Base-by-base conservation (phyloP, 2,113 vertebrate genomes). In the Nicator chloris region DNA sequence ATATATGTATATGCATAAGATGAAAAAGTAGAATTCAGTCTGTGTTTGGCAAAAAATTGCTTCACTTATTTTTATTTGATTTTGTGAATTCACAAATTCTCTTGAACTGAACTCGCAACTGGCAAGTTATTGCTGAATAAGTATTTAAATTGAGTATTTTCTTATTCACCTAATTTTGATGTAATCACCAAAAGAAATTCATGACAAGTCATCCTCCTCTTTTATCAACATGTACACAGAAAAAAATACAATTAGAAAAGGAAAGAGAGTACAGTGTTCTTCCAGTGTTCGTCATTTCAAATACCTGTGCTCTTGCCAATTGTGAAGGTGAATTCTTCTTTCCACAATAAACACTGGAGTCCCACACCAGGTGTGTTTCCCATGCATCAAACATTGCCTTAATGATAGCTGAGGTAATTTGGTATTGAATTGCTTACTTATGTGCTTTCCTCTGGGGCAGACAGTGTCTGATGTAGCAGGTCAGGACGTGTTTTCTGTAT, bases 321-420 rank as follows among this genome's bases (percentile, higher is more conserved):
- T 68, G 49, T 60, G 84, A 94, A 65, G 26, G 49, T 65, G 80
- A 66, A 76, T 86, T 75, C 56, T 82, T 73, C 57, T 80, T 87
- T 53, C 73, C 23, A 8, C 83, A 42, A 28, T 75, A 33, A 83
- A 49, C 63, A 90, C 27, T 20, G 26, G 24, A 75, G 37, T 68
- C 40, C 73, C 45, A 64, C 18, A 60, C 37, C 40, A 93, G 66
- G 53, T 76, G 64, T 57, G 69, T 78, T 94, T 92, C 69, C 69
- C 49, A 47, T 72, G 87, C 69, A 75, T 93, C 65, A 93, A 24
- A 60, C 61, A 76, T 69, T 28, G 50, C 42, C 31, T 81, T 86
- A 83, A 84, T 75, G 71, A 71, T n/a, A 19, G 68, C 60, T 96
- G 90, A 94, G 82, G 49, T 88, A 83, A 90, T 95, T 50, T 71